Evolutionary conservation across 2,888 invertebrate species (phyloP).

Genomic region (Rhodophaea formosa): DNA sequence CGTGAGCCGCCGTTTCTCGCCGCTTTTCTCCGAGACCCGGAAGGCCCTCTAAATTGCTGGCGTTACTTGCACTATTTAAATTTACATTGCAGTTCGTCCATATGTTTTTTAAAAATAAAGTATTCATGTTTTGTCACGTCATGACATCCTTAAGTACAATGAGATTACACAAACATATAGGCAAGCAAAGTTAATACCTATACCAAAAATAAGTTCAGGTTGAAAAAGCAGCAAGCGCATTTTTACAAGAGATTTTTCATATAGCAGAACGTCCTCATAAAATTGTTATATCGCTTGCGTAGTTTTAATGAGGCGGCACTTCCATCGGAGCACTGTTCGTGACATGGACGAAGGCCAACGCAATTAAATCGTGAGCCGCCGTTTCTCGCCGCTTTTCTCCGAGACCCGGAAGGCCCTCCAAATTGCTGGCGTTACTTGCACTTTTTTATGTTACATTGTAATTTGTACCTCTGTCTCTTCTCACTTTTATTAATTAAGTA

Average conservation of each 20-base stretch:
- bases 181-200: too few species aligned
- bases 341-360: conserved; percentile 70
- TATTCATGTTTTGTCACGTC: too few species aligned
- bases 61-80: conserved; percentile 64
- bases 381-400: conserved; percentile 40
- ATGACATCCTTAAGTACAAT: too few species aligned
- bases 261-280: too few species aligned
- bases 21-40: conserved; percentile 35
- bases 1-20: conserved; percentile 46
- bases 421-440: conserved; percentile 68
- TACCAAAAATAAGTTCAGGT: too few species aligned
- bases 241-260: too few species aligned
- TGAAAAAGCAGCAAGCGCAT: too few species aligned
- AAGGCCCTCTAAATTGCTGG: too few species aligned
- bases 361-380: conserved; percentile 67
- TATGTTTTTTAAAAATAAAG: neutral
- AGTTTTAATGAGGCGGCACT: conserved; percentile 10
- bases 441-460: conserved; percentile 41
- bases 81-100: conserved; percentile 3
- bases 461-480: neutral
- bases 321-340: conserved; percentile 28
- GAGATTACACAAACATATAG: too few species aligned
- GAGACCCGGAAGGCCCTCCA: conserved; percentile 29
- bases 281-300: neutral
- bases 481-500: too few species aligned